These are phyloP conservation scores for Cliona cf. orientalis DNA, from an alignment of 37 sponge, comb jelly and placozoan species.

Conservation along the genomic window DNA sequence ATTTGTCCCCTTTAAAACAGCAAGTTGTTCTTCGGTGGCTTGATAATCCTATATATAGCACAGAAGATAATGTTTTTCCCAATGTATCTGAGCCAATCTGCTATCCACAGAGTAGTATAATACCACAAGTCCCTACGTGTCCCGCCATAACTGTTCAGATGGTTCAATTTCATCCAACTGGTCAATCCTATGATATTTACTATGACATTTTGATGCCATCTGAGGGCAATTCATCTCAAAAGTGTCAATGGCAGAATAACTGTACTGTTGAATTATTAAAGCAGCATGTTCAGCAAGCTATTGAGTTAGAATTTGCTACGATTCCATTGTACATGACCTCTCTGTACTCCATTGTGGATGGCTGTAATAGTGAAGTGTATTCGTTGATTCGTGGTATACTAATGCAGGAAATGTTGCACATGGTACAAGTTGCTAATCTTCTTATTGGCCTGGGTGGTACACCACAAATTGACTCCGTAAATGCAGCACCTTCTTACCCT, in stretches of 20 bases:
- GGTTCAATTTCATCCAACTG: too few species aligned
- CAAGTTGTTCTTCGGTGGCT: constrained; percentile 53
- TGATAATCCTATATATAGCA: not conserved
- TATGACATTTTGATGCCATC: too few species aligned
- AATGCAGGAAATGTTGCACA: constrained; percentile 70
- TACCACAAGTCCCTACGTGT: too few species aligned
- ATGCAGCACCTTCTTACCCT: constrained; percentile 29
- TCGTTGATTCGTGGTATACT: constrained; percentile 27
- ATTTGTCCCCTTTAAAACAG: constrained; percentile 46
- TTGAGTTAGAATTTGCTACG: constrained; percentile 59
- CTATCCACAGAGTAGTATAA: too few species aligned
- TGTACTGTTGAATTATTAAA: constrained; percentile 15
- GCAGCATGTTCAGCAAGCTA: constrained; percentile 42
- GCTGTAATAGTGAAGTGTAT: constrained; percentile 43
- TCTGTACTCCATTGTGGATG: constrained; percentile 53
- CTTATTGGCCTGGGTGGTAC: constrained; percentile 47
- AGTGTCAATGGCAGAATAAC: too few species aligned
- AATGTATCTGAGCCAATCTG: too few species aligned
- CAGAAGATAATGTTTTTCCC: too few species aligned
- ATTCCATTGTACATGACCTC: constrained; percentile 62
- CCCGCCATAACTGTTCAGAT: too few species aligned
- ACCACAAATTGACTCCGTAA: constrained; percentile 25
- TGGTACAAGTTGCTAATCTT: constrained; percentile 60
- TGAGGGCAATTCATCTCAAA: too few species aligned
- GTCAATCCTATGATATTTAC: too few species aligned